Percentiles rank a stretch among this genome's conserved stretches.
These are phyloP conservation scores for Cheilosia soror DNA, from an alignment of 2,888 invertebrate genomes.

Conservation along the genomic window DNA sequence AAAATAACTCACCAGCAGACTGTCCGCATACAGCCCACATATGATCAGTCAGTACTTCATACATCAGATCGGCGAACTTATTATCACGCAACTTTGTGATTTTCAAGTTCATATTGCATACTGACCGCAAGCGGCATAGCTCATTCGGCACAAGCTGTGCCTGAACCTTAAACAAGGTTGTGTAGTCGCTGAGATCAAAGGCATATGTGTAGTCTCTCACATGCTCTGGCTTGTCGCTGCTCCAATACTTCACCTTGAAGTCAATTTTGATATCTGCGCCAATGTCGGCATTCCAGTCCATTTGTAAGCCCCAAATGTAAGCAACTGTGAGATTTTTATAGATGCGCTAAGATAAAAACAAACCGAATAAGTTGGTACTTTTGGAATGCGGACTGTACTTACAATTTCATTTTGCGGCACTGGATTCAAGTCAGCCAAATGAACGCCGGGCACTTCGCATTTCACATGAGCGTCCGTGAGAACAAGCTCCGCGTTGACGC, in stretches of 20 bases:
- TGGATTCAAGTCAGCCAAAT: constrained; percentile 88
- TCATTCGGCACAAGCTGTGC: constrained; percentile 90
- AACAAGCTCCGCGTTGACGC: constrained; percentile 85
- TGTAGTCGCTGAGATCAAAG: constrained; percentile 92
- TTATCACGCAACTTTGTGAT: constrained; percentile 86
- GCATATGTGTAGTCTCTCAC: constrained; percentile 86
- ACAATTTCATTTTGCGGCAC: constrained; percentile 86
- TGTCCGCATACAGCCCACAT: constrained; percentile 97
- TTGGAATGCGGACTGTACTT: constrained; percentile 74
- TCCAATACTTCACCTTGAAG: constrained; percentile 87
- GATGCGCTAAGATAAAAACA: constrained; percentile 85
- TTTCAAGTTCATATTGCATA: constrained; percentile 92
- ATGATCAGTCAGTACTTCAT: constrained; percentile 96
- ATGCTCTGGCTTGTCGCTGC: constrained; percentile 79
- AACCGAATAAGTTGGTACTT: constrained; percentile 13
- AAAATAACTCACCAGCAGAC: constrained; percentile 88
- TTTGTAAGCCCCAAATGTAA: constrained; percentile 92
- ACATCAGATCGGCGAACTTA: constrained; percentile 88
- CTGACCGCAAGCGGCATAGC: constrained; percentile 94
- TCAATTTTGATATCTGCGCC: constrained; percentile 87
- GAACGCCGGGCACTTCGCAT: constrained; percentile 86
- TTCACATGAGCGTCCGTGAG: constrained; percentile 85
- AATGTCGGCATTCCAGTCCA: constrained; percentile 86
- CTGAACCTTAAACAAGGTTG: constrained; percentile 92
- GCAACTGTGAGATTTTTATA: constrained; percentile 90